Evolutionary conservation across 2,888 invertebrate genomes (phyloP), one percentile per base, ranked within the genome.

Genomic region (Petrophora chlorosata): DNA sequence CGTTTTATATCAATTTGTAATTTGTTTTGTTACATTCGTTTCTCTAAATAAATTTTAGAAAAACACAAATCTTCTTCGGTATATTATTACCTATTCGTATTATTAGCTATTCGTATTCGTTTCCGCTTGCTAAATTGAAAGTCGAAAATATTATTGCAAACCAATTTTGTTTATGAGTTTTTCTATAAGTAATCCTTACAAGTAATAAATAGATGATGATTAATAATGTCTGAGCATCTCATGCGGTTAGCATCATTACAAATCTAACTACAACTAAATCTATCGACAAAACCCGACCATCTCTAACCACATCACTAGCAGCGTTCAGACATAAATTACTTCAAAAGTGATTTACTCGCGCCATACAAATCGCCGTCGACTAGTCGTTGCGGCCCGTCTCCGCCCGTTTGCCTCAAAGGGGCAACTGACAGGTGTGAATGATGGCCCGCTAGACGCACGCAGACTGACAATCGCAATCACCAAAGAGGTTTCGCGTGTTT

Each of bases 261-360:
- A 16, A 15, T 32, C 15, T 16, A 9, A 26, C 10, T 16, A 9
- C 17, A 23, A 23, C 14, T 39, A 38, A 13, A 16, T 12, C n/a
- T n/a, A 29, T 43, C 42, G 38, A 49, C 39, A 49, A 14, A 28
- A 42, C 29, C 12, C 26, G 22, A 52, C 48, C 42, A 35, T 42
- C 45, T 44, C 28, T 43, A 52, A 47, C 47, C 65, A 60, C 87
- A 73, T 67, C 85, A 76, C 85, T 85, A 78, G 59, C 59, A 53
- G 51, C 66, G 61, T 59, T 67, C 64, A 63, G 63, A 79, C 84
- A 82, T 87, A 87, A 85, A 88, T 87, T 85, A 87, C 85, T 82
- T 82, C 81, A 84, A 78, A 84, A 85, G 85, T 87, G 85, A 88
- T 87, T 87, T 87, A 87, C 83, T 84, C 74, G 56, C 74, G 74